Evolutionary conservation across 2,113 vertebrate species (phyloP).

Genomic region (Phoxinus phoxinus): DNA sequence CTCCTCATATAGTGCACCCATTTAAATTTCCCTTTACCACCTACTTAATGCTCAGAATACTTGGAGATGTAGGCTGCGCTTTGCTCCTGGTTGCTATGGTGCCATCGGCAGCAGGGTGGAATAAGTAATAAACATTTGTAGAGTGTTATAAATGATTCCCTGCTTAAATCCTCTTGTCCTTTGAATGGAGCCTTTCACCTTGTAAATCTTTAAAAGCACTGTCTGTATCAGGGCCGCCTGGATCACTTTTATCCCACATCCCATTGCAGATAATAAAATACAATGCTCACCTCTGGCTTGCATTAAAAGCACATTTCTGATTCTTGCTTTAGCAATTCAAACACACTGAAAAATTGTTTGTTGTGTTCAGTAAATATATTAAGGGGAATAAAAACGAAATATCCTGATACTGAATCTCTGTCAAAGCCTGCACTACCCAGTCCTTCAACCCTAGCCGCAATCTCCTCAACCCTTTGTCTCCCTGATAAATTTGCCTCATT

Average conservation of each 20-base stretch:
- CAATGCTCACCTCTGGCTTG: not conserved
- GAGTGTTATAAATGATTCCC: conserved; percentile 75
- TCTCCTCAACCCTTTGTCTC: no score
- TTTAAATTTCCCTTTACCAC: conserved; percentile 53
- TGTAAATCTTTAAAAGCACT: conserved; percentile 53
- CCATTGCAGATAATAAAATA: conserved; percentile 2
- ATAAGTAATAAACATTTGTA: conserved; percentile 79
- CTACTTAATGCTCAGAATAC: conserved; percentile 58
- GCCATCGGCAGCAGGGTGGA: conserved; percentile 72
- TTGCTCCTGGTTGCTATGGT: conserved; percentile 76
- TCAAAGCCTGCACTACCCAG: no score
- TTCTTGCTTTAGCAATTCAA: not conserved
- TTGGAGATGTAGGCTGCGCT: conserved; percentile 62
- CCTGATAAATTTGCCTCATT: no score
- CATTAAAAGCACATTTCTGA: not conserved
- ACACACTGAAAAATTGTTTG: no score
- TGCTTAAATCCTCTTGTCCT: conserved; percentile 62
- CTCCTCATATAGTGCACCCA: not conserved
- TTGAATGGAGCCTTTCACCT: conserved; percentile 49
- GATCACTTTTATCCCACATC: not conserved
- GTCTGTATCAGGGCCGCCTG: conserved; percentile 14
- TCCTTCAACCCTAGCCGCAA: no score
- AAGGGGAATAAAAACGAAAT: no score
- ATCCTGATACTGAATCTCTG: no score
- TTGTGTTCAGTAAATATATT: no score